These are phyloP conservation scores for Leucoptera coffeella DNA, from an alignment of 2,888 invertebrate genomes.

Conservation along the genomic window DNA sequence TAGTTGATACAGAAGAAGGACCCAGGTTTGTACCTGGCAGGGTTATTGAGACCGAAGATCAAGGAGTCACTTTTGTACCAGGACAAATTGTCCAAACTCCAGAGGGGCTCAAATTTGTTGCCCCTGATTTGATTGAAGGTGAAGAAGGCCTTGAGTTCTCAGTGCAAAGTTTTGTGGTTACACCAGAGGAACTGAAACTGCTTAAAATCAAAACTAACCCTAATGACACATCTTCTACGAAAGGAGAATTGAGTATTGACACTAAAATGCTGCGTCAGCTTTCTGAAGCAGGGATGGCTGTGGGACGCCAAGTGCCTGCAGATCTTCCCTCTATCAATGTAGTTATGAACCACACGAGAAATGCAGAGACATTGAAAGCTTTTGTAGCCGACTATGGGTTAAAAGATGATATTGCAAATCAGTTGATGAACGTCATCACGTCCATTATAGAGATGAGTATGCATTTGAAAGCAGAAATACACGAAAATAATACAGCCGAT, in stretches of 20 bases:
- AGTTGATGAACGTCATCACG: constrained; percentile 40
- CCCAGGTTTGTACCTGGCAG: constrained; percentile 67
- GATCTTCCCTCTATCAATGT: constrained; percentile 59
- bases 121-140: constrained; percentile 61
- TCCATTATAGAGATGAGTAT: constrained; percentile 48
- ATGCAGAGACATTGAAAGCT: constrained; percentile 40
- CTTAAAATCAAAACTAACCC: constrained; percentile 45
- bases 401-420: constrained; percentile 47
- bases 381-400: constrained; percentile 42
- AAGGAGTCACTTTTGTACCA: constrained; percentile 68
- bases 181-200: constrained; percentile 42
- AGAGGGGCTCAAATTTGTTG: constrained; percentile 63
- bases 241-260: constrained; percentile 58
- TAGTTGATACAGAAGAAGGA: constrained; percentile 65
- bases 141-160: constrained; percentile 63
- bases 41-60: constrained; percentile 64
- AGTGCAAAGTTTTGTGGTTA: constrained; percentile 60
- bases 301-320: constrained; percentile 57
- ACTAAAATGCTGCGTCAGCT: constrained; percentile 59
- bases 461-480: constrained; percentile 35
- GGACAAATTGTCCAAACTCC: constrained; percentile 72
- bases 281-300: constrained; percentile 63
- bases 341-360: constrained; percentile 40
- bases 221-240: constrained; percentile 42
- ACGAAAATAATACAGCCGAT: constrained; percentile 18